Conservation (phyloP, 23 tunicate genomes). For the Phallusia fumigata region DNA sequence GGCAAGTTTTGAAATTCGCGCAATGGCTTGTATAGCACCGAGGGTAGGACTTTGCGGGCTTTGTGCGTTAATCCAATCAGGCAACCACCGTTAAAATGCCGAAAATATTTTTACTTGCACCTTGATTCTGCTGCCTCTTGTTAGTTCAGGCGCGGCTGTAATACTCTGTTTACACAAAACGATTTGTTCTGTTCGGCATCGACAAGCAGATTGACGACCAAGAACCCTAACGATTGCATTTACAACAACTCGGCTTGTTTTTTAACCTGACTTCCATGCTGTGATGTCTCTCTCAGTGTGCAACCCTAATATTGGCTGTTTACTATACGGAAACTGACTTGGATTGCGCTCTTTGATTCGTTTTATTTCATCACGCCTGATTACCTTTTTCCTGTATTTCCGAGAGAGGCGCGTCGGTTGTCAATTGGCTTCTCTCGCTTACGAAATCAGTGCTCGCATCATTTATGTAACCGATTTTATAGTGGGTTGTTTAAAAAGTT, state of each 20-base stretch:
- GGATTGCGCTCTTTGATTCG: conserved; percentile 8
- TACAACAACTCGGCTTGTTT: conserved; percentile 4
- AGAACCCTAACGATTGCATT: conserved; percentile 5
- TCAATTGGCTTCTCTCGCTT: neutral
- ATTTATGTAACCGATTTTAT: no score
- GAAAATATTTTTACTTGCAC: conserved; percentile 9
- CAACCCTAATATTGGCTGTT: conserved; percentile 23
- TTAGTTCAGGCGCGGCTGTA: conserved; percentile 6
- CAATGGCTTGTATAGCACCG: neutral
- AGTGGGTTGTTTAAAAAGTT: no score
- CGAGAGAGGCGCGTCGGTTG: conserved; percentile 3
- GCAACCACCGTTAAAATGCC: conserved; percentile 14
- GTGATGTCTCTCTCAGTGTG: neutral
- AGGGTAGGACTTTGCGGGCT: neutral
- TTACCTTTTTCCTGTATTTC: conserved; percentile 1
- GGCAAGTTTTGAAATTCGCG: neutral
- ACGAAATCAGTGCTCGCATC: no score
- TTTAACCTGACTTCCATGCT: neutral
- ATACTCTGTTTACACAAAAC: conserved; percentile 7
- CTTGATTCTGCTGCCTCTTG: neutral
- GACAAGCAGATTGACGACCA: conserved; percentile 7
- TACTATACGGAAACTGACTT: conserved; percentile 28
- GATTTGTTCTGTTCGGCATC: neutral
- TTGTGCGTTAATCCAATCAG: neutral
- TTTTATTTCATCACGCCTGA: conserved; percentile 5